Percentiles rank a stretch among this genome's conserved stretches.
These are phyloP conservation scores for Drosophila elegans DNA, from an alignment of 1,140 invertebrate species.

Conservation along the genomic window DNA sequence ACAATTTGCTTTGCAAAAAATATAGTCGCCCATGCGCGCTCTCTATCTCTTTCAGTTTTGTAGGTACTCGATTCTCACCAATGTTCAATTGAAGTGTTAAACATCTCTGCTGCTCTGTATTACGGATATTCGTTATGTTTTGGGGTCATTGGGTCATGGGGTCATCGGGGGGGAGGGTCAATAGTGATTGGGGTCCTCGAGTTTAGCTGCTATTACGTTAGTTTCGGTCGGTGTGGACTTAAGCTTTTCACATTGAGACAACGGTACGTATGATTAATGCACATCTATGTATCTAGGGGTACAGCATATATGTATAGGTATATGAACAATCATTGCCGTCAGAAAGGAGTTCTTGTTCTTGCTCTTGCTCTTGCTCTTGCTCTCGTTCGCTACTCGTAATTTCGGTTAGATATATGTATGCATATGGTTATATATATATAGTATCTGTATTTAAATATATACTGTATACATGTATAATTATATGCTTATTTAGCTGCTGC, in stretches of 20 bases:
- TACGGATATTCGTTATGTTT: conserved; percentile 38
- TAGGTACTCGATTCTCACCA: conserved; percentile 82
- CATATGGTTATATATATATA: conserved; percentile 55
- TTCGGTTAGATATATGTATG: conserved; percentile 55
- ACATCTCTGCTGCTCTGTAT: conserved; percentile 51
- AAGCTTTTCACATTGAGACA: conserved; percentile 67
- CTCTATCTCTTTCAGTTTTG: conserved; percentile 62
- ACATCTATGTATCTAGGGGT: conserved; percentile 26
- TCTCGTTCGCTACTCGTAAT: conserved; percentile 41
- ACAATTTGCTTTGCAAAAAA: conserved; percentile 78
- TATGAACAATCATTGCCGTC: conserved; percentile 25
- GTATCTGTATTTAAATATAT: conserved; percentile 50
- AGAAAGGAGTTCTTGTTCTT: conserved; percentile 16
- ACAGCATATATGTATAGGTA: not conserved
- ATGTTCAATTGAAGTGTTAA: conserved; percentile 64
- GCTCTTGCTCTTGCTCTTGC: conserved; percentile 3
- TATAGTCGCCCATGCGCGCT: conserved; percentile 50
- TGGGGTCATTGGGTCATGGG: conserved; percentile 1
- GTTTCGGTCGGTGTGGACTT: conserved; percentile 26
- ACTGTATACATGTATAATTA: conserved; percentile 55
- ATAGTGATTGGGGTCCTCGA: conserved; percentile 43
- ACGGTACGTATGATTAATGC: conserved; percentile 51
- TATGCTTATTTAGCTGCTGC: conserved; percentile 54
- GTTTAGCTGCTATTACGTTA: conserved; percentile 35
- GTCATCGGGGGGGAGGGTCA: conserved; percentile 18